These are phyloP conservation scores for Poecilobothrus nobilitatus DNA, from an alignment of 2,888 invertebrate genomes.

Conservation along the genomic window DNA sequence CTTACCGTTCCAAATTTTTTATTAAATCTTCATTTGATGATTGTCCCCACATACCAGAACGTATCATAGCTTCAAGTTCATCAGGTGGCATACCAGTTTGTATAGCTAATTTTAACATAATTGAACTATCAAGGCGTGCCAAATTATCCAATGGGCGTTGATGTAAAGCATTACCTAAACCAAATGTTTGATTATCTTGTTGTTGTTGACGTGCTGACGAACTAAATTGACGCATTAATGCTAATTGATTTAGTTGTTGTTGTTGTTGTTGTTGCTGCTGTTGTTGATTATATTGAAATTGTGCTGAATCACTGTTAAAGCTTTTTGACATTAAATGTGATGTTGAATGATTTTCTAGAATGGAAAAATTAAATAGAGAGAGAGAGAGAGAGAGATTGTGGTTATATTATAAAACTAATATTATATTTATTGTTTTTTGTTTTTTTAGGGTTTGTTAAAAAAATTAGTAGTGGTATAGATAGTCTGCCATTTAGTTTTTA, in stretches of 20 bases:
- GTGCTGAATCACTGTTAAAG: neutral
- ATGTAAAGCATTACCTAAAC: neutral
- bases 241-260: constrained; percentile 11
- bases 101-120: constrained; percentile 7
- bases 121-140: constrained; percentile 7
- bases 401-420: too few relatives aligned
- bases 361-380: neutral
- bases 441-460: neutral
- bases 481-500: too few relatives aligned
- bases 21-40: constrained; percentile 8
- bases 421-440: neutral
- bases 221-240: constrained; percentile 10
- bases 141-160: constrained; percentile 1
- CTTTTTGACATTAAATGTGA: neutral
- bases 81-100: constrained; percentile 9
- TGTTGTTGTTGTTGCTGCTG: constrained; percentile 1
- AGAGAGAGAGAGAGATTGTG: too few relatives aligned
- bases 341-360: neutral
- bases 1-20: constrained; percentile 9
- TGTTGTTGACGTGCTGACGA: neutral
- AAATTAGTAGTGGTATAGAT: neutral
- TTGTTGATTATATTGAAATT: constrained; percentile 7
- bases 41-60: constrained; percentile 9
- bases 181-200: neutral
- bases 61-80: constrained; percentile 6